A percentile compares a stretch with the other conserved stretches of the same genome.
Evolutionary conservation across 1,140 invertebrate genomes (phyloP).

Genomic region (Habropoda laboriosa): DNA sequence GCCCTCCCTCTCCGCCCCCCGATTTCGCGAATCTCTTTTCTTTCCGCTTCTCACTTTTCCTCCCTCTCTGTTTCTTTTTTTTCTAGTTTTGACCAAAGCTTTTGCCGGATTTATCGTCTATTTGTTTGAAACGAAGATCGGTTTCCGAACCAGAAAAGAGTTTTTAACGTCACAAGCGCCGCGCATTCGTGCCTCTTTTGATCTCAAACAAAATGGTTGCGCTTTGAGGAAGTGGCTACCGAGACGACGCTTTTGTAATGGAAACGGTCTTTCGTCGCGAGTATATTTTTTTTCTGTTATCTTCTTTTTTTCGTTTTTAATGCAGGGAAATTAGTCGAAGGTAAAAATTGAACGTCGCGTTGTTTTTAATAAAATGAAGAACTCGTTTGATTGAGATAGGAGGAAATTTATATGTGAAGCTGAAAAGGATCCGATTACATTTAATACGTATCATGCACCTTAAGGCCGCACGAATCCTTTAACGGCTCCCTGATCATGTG

Average conservation of each 20-base stretch:
- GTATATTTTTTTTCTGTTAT: neutral
- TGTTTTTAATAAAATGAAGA: neutral
- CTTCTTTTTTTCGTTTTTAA: no score
- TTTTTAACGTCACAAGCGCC: neutral
- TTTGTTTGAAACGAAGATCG: conserved; percentile 15
- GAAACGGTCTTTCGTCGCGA: neutral
- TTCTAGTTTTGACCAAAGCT: neutral
- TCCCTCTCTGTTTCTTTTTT: no score
- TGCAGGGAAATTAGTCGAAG: neutral
- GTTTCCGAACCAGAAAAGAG: neutral
- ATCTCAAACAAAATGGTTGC: neutral
- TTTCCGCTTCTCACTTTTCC: no score
- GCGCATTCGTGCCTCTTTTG: neutral
- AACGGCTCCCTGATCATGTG: neutral
- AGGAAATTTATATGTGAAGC: neutral
- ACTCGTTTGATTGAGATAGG: neutral
- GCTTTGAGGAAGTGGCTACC: neutral
- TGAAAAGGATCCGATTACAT: neutral
- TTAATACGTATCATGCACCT: neutral
- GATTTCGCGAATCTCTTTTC: conserved; percentile 14
- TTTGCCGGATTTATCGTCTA: conserved; percentile 18
- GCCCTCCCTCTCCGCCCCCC: neutral
- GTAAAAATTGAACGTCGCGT: neutral
- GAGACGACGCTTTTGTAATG: neutral
- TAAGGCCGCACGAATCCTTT: no score